Evolutionary conservation across 2,113 vertebrate species (phyloP).

Genomic region (Ailurus styani): DNA sequence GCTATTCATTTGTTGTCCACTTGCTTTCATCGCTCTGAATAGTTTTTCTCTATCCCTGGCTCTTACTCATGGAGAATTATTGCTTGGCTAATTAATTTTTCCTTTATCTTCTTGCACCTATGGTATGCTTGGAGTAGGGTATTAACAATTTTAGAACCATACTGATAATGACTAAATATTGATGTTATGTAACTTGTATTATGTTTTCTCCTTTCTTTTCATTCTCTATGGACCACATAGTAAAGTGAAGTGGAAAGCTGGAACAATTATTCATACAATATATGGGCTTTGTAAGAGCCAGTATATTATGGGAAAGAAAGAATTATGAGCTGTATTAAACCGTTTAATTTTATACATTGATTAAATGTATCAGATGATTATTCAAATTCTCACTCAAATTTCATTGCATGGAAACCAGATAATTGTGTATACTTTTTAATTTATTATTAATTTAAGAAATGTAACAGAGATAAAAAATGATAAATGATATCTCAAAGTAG

Average conservation of each 20-base stretch:
- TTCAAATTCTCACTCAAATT: conserved; percentile 17
- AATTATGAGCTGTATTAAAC: background rate
- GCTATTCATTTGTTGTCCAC: too few species aligned
- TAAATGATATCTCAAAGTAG: background rate
- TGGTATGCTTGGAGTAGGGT: background rate
- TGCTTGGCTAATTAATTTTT: background rate
- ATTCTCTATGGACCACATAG: background rate
- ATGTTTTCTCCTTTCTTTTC: background rate
- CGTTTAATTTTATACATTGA: conserved; percentile 23
- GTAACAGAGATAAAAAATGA: background rate
- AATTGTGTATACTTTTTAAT: background rate
- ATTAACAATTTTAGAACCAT: background rate
- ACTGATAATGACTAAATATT: conserved; percentile 10
- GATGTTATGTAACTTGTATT: background rate
- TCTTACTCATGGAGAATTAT: background rate
- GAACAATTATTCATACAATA: background rate
- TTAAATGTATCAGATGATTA: conserved; percentile 11
- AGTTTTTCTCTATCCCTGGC: background rate
- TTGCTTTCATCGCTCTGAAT: background rate
- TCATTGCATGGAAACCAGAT: background rate
- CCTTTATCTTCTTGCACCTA: background rate
- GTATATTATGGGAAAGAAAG: background rate
- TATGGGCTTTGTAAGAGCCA: background rate
- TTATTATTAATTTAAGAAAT: background rate
- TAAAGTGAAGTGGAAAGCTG: background rate